These are phyloP conservation scores for Acanthoscelides obtectus DNA, from an alignment of 2,888 invertebrate species.

Conservation along the genomic window DNA sequence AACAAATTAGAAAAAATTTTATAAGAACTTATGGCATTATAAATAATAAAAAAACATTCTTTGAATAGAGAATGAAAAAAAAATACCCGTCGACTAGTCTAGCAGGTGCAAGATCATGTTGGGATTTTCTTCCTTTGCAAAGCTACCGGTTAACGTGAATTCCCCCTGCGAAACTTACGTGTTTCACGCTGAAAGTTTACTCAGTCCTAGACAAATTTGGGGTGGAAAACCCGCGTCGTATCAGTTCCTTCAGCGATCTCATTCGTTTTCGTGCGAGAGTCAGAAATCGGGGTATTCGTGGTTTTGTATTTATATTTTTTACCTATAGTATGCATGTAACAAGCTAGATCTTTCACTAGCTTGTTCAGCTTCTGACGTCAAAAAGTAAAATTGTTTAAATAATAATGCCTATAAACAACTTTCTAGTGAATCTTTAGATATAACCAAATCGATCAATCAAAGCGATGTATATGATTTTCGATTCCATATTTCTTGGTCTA, in stretches of 20 bases:
- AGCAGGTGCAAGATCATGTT: not conserved
- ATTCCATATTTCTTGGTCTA: not conserved
- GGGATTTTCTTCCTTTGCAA: not conserved
- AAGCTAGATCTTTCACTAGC: not conserved
- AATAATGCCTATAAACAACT: too few species aligned
- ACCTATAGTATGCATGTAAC: not conserved
- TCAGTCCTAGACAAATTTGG: not conserved
- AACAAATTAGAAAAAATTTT: too few species aligned
- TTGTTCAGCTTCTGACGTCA: not conserved
- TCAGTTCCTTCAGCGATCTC: not conserved
- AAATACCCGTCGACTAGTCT: not conserved
- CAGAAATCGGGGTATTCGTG: too few species aligned
- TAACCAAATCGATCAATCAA: too few species aligned
- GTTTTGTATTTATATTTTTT: too few species aligned
- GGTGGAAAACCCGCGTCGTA: not conserved
- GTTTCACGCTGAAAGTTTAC: not conserved
- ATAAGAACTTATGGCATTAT: too few species aligned
- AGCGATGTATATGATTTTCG: too few species aligned
- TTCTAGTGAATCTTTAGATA: too few species aligned
- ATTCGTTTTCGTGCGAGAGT: not conserved
- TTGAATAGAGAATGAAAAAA: too few species aligned
- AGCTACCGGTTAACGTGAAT: not conserved
- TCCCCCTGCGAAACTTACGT: not conserved
- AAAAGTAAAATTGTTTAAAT: too few species aligned
- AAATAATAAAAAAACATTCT: too few species aligned